phyloP scores from a whole-genome alignment of 2,888 invertebrate species.

The Stratiomys singularior region DNA sequence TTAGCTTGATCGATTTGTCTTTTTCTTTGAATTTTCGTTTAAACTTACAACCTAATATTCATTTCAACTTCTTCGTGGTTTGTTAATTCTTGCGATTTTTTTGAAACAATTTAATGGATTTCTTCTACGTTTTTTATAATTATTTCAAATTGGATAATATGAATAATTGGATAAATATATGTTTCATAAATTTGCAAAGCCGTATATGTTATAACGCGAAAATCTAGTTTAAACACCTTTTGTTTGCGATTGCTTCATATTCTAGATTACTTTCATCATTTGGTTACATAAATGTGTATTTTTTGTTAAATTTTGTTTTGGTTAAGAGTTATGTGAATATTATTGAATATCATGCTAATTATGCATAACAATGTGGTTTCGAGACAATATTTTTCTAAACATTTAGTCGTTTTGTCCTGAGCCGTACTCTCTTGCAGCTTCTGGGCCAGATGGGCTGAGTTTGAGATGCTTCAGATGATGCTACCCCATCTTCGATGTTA shows the following conservation, averaged over 20 bases:
- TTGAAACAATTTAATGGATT: too few relatives aligned
- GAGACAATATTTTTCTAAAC: background rate
- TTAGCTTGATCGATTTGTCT: too few relatives aligned
- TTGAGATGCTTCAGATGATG: background rate
- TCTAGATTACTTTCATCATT: background rate
- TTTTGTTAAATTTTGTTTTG: background rate
- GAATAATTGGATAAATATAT: background rate
- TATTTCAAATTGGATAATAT: background rate
- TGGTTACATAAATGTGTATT: background rate
- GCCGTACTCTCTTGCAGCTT: background rate
- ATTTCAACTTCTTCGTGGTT: background rate
- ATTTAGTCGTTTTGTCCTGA: background rate
- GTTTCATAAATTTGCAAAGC: background rate
- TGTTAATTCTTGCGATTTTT: background rate
- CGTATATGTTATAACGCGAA: background rate
- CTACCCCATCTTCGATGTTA: background rate
- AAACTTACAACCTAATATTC: background rate
- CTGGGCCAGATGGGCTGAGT: background rate
- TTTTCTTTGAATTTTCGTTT: too few relatives aligned
- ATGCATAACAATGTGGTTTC: conserved; percentile 17
- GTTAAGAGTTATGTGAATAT: background rate
- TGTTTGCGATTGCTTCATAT: background rate
- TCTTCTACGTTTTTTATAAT: too few relatives aligned
- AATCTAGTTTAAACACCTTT: background rate
- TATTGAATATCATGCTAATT: background rate